These are phyloP conservation scores for Rhyacichthys aspro DNA, from an alignment of 2,797 vertebrate genomes.

Conservation along the genomic window DNA sequence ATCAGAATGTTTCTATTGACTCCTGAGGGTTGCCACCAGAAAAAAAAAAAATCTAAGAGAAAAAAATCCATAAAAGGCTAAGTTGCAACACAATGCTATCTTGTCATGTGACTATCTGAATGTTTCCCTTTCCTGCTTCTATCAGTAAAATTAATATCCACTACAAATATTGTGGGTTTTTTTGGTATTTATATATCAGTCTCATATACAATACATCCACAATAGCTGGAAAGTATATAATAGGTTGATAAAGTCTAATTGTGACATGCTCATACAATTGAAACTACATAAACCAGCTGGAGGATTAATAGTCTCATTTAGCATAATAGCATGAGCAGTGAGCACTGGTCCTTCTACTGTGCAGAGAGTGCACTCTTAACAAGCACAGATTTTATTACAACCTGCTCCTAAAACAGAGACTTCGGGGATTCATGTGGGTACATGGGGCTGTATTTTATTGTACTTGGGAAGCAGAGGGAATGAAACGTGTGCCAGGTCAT, in stretches of 20 bases:
- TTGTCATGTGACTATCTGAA: too few relatives aligned
- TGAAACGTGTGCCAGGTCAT: slow-evolving; percentile 43
- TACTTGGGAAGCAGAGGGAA: slow-evolving; percentile 32
- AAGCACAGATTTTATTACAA: slow-evolving; percentile 26
- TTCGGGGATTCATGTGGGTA: slow-evolving; percentile 30
- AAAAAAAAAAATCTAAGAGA: not conserved
- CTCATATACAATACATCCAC: too few relatives aligned
- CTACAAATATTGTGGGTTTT: too few relatives aligned
- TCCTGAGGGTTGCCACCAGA: not conserved
- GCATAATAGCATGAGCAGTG: not conserved
- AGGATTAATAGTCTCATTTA: not conserved
- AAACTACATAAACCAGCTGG: not conserved
- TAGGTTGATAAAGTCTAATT: not conserved
- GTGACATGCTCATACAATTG: not conserved
- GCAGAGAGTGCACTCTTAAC: slow-evolving; percentile 14
- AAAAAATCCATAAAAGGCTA: too few relatives aligned
- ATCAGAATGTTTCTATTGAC: not conserved
- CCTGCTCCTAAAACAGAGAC: slow-evolving; percentile 20
- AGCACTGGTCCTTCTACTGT: slow-evolving; percentile 2
- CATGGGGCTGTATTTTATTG: slow-evolving; percentile 45
- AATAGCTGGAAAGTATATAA: too few relatives aligned
- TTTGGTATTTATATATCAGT: too few relatives aligned
- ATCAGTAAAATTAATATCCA: too few relatives aligned
- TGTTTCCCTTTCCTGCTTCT: too few relatives aligned
- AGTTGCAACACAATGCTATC: too few relatives aligned